Evolutionary conservation across 35 echinoderm and acorn worm species (phyloP).

Genomic region (Ophiothrix spiculata): DNA sequence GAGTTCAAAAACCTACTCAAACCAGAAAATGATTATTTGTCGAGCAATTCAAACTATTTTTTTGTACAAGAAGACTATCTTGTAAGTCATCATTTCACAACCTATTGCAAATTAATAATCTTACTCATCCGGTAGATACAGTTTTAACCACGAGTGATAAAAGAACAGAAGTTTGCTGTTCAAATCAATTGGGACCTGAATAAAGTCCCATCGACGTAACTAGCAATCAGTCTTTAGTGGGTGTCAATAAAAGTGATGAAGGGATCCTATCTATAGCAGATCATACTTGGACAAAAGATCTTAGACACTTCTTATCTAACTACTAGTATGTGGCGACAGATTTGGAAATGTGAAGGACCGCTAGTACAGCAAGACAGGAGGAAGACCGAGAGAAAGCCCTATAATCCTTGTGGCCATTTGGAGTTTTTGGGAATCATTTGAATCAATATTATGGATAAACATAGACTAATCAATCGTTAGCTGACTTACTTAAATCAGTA

Average conservation of each 20-base stretch:
- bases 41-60: not conserved
- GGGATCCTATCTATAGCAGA: not conserved
- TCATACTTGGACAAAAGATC: not conserved
- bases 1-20: not conserved
- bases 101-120: conserved; percentile 16
- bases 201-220: not conserved
- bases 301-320: too few species aligned
- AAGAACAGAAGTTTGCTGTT: not conserved
- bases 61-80: not conserved
- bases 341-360: not conserved
- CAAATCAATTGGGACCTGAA: not conserved
- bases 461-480: not conserved
- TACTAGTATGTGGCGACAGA: not conserved
- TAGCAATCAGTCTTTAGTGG: not conserved
- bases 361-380: not conserved
- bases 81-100: not conserved
- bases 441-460: not conserved
- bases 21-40: not conserved
- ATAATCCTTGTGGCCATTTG: not conserved
- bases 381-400: not conserved
- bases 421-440: not conserved
- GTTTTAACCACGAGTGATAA: not conserved
- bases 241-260: not conserved
- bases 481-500: too few species aligned
- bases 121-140: not conserved